Evolutionary conservation across 2,888 invertebrate species (phyloP).

Genomic region (Andricus quercusramuli): DNA sequence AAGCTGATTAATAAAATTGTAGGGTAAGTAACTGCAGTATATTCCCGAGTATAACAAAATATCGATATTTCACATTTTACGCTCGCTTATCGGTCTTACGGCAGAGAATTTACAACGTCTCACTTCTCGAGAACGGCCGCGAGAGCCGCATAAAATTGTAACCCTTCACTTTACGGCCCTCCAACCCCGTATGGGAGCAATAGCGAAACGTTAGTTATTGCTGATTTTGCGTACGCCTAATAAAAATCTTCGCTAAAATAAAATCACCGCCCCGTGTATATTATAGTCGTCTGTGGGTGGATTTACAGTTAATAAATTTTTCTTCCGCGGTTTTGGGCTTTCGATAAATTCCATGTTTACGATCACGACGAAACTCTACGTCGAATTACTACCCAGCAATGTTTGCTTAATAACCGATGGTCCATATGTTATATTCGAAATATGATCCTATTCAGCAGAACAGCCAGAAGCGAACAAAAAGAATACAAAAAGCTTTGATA

Average conservation of each 20-base stretch:
- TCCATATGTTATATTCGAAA: slow-evolving; percentile 31
- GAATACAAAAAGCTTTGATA: slow-evolving; percentile 9
- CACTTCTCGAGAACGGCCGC: slow-evolving; percentile 64
- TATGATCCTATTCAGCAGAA: slow-evolving; percentile 11
- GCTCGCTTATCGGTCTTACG: slow-evolving; percentile 63
- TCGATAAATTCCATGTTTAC: slow-evolving; percentile 63
- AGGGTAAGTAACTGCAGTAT: slow-evolving; percentile 7
- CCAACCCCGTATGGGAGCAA: slow-evolving; percentile 30
- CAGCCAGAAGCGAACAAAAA: not conserved
- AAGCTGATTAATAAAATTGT: slow-evolving; percentile 26
- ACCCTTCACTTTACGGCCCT: slow-evolving; percentile 38
- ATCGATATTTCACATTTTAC: slow-evolving; percentile 65
- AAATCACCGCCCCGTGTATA: slow-evolving; percentile 56
- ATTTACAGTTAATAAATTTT: slow-evolving; percentile 74
- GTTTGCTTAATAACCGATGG: slow-evolving; percentile 30
- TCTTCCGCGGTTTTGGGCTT: slow-evolving; percentile 60
- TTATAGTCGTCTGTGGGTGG: slow-evolving; percentile 45
- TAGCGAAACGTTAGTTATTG: slow-evolving; percentile 67
- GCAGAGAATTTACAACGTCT: slow-evolving; percentile 69
- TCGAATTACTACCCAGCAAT: slow-evolving; percentile 35
- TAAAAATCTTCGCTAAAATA: slow-evolving; percentile 68
- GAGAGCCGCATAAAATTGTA: slow-evolving; percentile 36
- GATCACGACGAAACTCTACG: slow-evolving; percentile 48
- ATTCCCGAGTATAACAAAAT: slow-evolving; percentile 50
- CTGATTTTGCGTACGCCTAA: slow-evolving; percentile 67